phyloP scores from a whole-genome alignment of 1,140 invertebrate genomes.

The Cyclina sinensis region DNA sequence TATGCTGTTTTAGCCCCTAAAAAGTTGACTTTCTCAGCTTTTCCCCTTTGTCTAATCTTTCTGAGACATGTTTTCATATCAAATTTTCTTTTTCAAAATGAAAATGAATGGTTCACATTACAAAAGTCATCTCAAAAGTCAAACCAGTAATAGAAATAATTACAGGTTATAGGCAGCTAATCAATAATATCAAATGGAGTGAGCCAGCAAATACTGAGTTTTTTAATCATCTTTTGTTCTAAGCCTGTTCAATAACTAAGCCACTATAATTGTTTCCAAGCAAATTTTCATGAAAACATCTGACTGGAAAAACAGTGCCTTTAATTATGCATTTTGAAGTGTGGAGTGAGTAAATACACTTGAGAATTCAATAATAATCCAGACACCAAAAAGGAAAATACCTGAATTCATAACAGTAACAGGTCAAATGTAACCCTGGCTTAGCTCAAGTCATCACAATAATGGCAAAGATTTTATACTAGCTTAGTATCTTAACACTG shows the following conservation, averaged over 20 bases:
- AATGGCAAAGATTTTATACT: no score
- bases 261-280: no score
- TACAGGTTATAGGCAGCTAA: conserved; percentile 2
- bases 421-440: no score
- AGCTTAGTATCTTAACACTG: no score
- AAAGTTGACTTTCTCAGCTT: neutral
- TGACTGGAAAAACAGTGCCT: no score
- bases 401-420: no score
- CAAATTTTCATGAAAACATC: no score
- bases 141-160: conserved; percentile 45
- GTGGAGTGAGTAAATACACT: no score
- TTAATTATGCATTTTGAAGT: no score
- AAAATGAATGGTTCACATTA: conserved; percentile 54
- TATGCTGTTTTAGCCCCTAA: neutral
- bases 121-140: conserved; percentile 36
- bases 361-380: no score
- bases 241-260: neutral
- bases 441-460: no score
- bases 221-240: conserved; percentile 16
- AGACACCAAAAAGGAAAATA: no score
- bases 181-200: neutral
- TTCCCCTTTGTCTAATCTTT: neutral
- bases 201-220: neutral
- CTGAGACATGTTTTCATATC: neutral
- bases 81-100: conserved; percentile 20